Percentiles rank a stretch among this genome's conserved stretches.
Evolutionary conservation across 2,888 invertebrate species (phyloP).

Genomic region (Lithophane ornitopus): DNA sequence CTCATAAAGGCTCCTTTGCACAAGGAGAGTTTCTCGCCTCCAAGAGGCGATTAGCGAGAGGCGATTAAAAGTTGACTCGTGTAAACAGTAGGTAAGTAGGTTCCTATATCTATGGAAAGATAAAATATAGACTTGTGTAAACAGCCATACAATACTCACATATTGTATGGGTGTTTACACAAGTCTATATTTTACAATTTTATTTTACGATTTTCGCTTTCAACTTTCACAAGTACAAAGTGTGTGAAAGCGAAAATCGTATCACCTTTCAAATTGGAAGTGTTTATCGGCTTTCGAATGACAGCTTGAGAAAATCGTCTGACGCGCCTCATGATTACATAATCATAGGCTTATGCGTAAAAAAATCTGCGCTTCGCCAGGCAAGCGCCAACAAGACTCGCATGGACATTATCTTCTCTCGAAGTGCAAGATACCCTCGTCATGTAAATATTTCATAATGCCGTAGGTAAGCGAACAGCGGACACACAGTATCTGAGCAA

Average conservation of each 20-base stretch:
- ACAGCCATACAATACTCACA: background rate
- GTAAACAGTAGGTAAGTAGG: background rate
- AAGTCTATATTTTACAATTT: too few relatives aligned
- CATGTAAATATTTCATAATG: conserved; percentile 64
- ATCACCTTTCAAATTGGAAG: background rate
- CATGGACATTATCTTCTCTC: background rate
- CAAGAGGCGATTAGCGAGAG: background rate
- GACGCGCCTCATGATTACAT: background rate
- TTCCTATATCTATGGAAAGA: background rate
- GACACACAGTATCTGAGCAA: conserved; percentile 69
- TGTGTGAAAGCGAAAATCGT: background rate
- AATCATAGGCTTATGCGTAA: background rate
- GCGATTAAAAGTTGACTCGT: background rate
- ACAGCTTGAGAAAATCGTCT: background rate
- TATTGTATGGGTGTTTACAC: too few relatives aligned
- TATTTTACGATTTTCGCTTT: too few relatives aligned
- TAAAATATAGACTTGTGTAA: background rate
- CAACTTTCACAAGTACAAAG: too few relatives aligned
- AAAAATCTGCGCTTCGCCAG: background rate
- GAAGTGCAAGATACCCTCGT: background rate
- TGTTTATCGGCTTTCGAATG: background rate
- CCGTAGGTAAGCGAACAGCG: conserved; percentile 71
- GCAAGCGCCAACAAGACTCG: background rate
- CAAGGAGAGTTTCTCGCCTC: background rate
- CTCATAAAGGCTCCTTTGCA: conserved; percentile 37